Base-by-base conservation (phyloP, 2,797 vertebrate species). In the Cynodonichthys magdalenae region DNA sequence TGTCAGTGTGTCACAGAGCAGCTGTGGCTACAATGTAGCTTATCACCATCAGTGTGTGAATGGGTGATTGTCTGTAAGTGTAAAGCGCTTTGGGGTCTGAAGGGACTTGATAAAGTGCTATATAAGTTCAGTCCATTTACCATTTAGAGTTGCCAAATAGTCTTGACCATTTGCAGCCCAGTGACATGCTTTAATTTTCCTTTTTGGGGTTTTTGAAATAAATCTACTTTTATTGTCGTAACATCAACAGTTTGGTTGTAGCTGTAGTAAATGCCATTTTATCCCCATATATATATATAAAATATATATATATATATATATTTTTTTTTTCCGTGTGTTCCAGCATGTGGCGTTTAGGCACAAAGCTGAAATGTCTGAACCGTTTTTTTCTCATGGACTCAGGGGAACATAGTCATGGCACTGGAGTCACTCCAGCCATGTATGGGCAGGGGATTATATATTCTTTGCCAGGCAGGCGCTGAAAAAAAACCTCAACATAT, bases 371-470 rank as follows among this genome's bases (percentile, higher is more conserved):
- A 78, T 72, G 79, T 89, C 82, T 84, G 79, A 84, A 85, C 77
- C 65, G 56, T 82, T 79, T 70, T 69, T 73, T 74, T 61, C 14
- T 72, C 68, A 66, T 75, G 54, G 57, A 76, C 68, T 78, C 60
- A 60, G 53, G 66, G 53, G 60, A 69, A 79, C 63, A 69, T 82
- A 86, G 74, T 89, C 83, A 88, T 87, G 65, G 19, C 66, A 49
- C 75, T 89, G 85, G 79, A 77, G 20, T 42, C 53, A 69, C 78
- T 78, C 80, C 81, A 87, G 62, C 77, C 77, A 85, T 83, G 86
- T 81, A 73, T 87, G 81, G 69, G 70, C 78, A 44, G 51, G 24
- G 66, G 73, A 82, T 84, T 89, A 85, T 55, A 42, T 53, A 71
- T 80, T 71, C 79, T 69, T 42, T 59, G 9, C 55, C 75, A 68